Evolutionary conservation across 2,113 vertebrate genomes (phyloP).

Genomic region (Choloepus hoffmanni): DNA sequence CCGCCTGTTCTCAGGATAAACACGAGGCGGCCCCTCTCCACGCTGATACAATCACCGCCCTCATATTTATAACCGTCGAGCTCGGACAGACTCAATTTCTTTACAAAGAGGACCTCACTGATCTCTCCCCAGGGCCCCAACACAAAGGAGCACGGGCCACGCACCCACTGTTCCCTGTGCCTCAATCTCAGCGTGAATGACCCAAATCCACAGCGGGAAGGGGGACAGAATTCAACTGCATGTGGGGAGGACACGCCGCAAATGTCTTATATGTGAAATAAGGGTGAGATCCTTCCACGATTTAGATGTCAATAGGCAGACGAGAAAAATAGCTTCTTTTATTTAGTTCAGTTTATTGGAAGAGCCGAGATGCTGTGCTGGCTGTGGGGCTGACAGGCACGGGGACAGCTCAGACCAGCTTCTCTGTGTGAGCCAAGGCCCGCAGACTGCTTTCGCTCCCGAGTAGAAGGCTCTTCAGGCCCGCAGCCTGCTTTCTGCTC

Average conservation of each 20-base stretch:
- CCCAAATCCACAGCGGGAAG: accelerated
- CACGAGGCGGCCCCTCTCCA: neutral
- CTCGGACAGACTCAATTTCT: neutral
- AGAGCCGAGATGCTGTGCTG: accelerated
- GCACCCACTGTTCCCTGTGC: no score
- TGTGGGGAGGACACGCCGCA: accelerated
- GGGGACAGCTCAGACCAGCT: accelerated
- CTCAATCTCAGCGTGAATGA: neutral
- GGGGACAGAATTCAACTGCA: neutral
- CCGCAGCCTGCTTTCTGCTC: no score
- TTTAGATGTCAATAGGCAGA: neutral
- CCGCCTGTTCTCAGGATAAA: slow-evolving; percentile 15
- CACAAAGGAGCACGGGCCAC: neutral
- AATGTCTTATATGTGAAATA: neutral
- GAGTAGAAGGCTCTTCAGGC: no score
- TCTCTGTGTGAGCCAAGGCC: neutral
- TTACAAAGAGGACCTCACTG: neutral
- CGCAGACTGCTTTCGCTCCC: no score
- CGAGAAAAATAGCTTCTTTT: no score
- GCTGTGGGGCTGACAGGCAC: neutral
- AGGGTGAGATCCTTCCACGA: neutral
- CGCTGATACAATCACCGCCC: neutral
- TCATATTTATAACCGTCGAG: no score
- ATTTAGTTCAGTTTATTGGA: neutral
- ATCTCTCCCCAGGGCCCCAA: neutral